phyloP scores from a whole-genome alignment of 2,797 vertebrate genomes.

The Chelon labrosus region DNA sequence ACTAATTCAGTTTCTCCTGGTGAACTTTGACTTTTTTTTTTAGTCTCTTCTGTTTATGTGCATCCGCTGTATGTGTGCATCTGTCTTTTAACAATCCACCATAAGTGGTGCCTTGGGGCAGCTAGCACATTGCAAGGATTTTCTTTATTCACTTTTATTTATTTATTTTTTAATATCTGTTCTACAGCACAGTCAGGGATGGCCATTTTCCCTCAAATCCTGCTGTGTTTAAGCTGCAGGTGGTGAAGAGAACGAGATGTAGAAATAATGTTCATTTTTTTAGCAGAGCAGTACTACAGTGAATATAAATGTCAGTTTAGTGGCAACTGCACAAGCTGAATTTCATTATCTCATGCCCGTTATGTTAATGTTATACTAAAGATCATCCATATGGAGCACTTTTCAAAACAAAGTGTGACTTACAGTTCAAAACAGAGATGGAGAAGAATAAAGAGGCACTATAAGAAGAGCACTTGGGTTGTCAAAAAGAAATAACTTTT shows the following conservation, averaged over 20 bases:
- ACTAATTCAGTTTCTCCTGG: background rate
- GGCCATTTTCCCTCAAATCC: constrained; percentile 44
- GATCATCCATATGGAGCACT: constrained; percentile 19
- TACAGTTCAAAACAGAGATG: background rate
- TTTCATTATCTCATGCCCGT: constrained; percentile 20
- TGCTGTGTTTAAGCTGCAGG: constrained; percentile 69
- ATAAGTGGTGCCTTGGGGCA: constrained; percentile 51
- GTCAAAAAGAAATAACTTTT: constrained; percentile 1
- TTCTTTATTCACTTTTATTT: constrained; percentile 31
- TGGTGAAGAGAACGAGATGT: constrained; percentile 53
- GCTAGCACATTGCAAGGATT: constrained; percentile 47
- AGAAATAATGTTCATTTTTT: constrained; percentile 46
- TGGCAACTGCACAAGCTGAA: constrained; percentile 3
- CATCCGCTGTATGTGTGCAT: background rate
- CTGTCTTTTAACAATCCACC: constrained; percentile 55
- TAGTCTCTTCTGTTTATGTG: constrained; percentile 18
- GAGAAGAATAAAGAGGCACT: background rate
- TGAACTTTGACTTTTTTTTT: constrained; percentile 18
- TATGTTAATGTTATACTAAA: constrained; percentile 23
- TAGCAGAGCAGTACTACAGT: constrained; percentile 15
- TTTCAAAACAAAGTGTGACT: constrained; percentile 28
- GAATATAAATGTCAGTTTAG: constrained; percentile 47
- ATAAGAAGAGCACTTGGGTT: background rate
- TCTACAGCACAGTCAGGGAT: constrained; percentile 56
- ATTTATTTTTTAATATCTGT: constrained; percentile 50